These are phyloP conservation scores for Drosophila littoralis DNA, from an alignment of 1,140 invertebrate genomes.

Conservation along the genomic window DNA sequence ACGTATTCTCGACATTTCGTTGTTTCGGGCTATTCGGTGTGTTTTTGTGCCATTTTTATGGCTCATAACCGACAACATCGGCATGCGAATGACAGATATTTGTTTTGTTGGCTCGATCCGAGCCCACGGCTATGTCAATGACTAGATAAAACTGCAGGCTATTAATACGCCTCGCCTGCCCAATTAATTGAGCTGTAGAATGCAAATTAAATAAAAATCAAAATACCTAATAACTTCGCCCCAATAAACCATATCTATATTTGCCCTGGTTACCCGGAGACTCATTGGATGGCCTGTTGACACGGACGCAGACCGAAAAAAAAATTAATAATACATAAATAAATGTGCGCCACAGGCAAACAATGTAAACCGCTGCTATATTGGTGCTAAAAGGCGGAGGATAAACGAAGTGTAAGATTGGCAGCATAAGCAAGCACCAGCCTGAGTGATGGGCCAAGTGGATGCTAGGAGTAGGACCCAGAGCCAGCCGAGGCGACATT, in stretches of 20 bases:
- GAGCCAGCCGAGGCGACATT: conserved; percentile 8
- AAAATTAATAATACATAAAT: conserved; percentile 34
- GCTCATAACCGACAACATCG: conserved; percentile 60
- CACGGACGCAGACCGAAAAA: conserved; percentile 8
- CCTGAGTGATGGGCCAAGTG: conserved; percentile 13
- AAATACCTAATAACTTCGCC: conserved; percentile 11
- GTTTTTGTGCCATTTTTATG: conserved; percentile 55
- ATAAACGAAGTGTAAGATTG: conserved; percentile 22
- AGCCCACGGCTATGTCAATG: conserved; percentile 34
- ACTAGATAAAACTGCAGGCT: conserved; percentile 39
- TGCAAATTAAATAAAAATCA: conserved; percentile 60
- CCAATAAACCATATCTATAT: conserved; percentile 21
- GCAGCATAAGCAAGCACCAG: conserved; percentile 1
- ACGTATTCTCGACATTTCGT: conserved; percentile 19
- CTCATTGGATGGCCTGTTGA: conserved; percentile 10
- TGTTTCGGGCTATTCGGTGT: conserved; percentile 10
- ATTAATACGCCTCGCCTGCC: conserved; percentile 39
- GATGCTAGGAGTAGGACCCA: background rate
- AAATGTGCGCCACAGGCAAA: conserved; percentile 60
- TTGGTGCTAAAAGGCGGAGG: background rate
- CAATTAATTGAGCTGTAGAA: conserved; percentile 69
- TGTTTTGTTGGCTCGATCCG: conserved; percentile 33
- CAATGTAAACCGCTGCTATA: conserved; percentile 25
- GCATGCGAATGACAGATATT: conserved; percentile 57
- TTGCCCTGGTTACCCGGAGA: conserved; percentile 15